phyloP scores from a whole-genome alignment of 1,140 invertebrate genomes.

The Bombus picipes region DNA sequence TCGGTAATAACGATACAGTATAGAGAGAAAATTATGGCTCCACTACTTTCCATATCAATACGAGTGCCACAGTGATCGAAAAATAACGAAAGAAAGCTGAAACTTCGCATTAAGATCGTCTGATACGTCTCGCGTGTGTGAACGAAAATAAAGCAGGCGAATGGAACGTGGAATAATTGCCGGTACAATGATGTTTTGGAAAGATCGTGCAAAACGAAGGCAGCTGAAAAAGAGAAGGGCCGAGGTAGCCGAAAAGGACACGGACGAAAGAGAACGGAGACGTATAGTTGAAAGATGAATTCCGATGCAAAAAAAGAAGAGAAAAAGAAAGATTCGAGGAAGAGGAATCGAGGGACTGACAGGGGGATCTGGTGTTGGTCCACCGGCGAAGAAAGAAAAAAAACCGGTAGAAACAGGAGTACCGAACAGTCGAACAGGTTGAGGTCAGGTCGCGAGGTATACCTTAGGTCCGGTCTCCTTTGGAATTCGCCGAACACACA shows the following conservation, averaged over 20 bases:
- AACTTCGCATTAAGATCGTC: no score
- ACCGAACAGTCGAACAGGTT: constrained; percentile 46
- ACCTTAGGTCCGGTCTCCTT: constrained; percentile 52
- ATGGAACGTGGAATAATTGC: background rate
- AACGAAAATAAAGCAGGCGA: background rate
- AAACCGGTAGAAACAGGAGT: constrained; percentile 31
- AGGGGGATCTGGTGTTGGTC: constrained; percentile 19
- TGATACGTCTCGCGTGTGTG: background rate
- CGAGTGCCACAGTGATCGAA: background rate
- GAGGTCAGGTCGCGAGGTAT: constrained; percentile 44
- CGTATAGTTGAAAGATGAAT: constrained; percentile 36
- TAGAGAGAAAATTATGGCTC: no score
- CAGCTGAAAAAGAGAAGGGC: background rate
- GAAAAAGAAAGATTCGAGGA: background rate
- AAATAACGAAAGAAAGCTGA: background rate
- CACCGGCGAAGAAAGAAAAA: background rate
- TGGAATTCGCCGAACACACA: constrained; percentile 39
- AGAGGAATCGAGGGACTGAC: constrained; percentile 24
- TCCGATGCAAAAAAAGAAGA: constrained; percentile 21
- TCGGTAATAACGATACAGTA: no score
- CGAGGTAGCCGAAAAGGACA: no score
- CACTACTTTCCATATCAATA: no score
- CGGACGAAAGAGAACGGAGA: constrained; percentile 16
- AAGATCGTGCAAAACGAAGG: background rate
- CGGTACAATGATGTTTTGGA: constrained; percentile 23